These are phyloP conservation scores for Plectrocnemia conspersa DNA, from an alignment of 1,140 invertebrate genomes.

Conservation along the genomic window DNA sequence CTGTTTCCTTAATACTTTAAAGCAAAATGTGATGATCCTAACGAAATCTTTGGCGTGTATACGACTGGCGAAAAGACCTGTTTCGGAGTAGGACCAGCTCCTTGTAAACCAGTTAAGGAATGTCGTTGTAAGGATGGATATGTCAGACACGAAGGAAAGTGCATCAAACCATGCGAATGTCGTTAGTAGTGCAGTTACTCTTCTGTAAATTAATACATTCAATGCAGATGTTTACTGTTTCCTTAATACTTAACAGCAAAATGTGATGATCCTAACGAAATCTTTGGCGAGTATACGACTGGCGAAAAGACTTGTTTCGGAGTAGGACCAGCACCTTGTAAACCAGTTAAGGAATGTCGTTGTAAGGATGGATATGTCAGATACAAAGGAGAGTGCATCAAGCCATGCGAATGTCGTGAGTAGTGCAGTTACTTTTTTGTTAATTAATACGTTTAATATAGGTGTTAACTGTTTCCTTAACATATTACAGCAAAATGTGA, in stretches of 20 bases:
- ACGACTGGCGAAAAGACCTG: no score
- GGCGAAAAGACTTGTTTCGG: background rate
- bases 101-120: background rate
- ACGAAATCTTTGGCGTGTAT: no score
- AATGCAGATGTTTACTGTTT: background rate
- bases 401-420: conserved; percentile 4
- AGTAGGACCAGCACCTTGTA: background rate
- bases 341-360: background rate
- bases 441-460: background rate
- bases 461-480: background rate
- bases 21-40: background rate
- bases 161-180: conserved; percentile 11
- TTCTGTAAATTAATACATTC: background rate
- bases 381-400: conserved; percentile 10
- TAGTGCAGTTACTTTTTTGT: background rate
- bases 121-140: conserved; percentile 8
- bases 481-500: conserved; percentile 5
- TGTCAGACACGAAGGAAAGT: conserved; percentile 14
- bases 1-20: background rate
- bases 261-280: conserved; percentile 1
- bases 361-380: background rate
- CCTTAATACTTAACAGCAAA: background rate
- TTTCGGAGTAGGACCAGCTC: no score
- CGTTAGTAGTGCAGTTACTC: background rate
- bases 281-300: background rate